Percentiles rank a stretch among this genome's conserved stretches.
These are phyloP conservation scores for Aphelinus atriplicis DNA, from an alignment of 1,140 invertebrate genomes.

Conservation along the genomic window DNA sequence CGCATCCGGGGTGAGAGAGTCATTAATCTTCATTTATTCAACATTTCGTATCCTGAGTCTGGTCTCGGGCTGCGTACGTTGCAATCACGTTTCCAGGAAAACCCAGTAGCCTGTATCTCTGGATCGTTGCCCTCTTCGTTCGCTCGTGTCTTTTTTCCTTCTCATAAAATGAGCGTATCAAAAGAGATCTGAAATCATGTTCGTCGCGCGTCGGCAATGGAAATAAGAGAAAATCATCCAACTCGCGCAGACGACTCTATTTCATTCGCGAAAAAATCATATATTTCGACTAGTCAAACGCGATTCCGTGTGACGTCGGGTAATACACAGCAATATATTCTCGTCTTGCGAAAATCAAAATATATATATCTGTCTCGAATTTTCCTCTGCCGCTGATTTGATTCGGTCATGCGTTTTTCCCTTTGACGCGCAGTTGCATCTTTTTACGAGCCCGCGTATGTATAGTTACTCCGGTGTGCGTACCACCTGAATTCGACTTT, in stretches of 20 bases:
- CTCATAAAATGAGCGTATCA: constrained; percentile 12
- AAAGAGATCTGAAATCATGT: no score
- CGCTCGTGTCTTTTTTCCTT: neutral
- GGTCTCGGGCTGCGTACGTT: neutral
- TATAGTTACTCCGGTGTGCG: no score
- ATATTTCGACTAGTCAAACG: neutral
- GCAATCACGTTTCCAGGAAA: constrained; percentile 33
- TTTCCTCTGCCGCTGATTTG: neutral
- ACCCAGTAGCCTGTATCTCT: constrained; percentile 2
- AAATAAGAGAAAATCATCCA: no score
- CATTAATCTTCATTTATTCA: no score
- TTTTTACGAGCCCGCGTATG: no score
- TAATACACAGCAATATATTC: neutral
- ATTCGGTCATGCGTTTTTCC: neutral
- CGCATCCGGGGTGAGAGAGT: no score
- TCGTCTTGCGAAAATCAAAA: constrained; percentile 6
- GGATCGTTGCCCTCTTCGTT: neutral
- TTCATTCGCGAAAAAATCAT: no score
- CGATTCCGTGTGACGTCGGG: constrained; percentile 1
- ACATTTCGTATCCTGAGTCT: no score
- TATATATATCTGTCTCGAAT: neutral
- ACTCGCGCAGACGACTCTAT: no score
- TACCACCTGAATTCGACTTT: no score
- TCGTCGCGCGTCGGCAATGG: no score
- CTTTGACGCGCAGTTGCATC: neutral